Evolutionary conservation across 2,113 vertebrate genomes (phyloP).

Genomic region (Hemibagrus wyckioides): DNA sequence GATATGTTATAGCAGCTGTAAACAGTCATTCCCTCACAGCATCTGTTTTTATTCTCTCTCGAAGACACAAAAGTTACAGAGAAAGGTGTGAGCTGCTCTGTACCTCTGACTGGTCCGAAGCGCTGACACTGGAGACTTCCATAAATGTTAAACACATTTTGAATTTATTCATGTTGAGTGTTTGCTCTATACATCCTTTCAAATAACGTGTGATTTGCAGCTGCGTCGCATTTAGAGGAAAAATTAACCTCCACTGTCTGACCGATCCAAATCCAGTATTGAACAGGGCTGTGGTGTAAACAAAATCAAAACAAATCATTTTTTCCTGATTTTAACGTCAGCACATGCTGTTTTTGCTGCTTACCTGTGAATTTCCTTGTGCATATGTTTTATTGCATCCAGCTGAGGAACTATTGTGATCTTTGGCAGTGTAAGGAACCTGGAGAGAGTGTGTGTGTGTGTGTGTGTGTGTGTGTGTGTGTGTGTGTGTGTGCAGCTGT

Average conservation of each 20-base stretch:
- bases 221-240: neutral
- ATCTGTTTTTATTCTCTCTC: neutral
- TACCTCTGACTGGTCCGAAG: neutral
- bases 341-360: neutral
- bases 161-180: neutral
- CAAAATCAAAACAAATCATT: neutral
- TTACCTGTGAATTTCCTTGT: neutral
- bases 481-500: slow-evolving; percentile 26
- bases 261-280: neutral
- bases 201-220: neutral
- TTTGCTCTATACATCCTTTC: neutral
- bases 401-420: neutral
- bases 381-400: neutral
- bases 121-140: neutral
- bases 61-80: neutral
- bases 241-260: neutral
- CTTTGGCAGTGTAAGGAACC: slow-evolving; percentile 11
- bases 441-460: too few relatives aligned
- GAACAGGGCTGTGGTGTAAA: neutral
- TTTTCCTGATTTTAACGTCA: neutral
- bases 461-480: slow-evolving; percentile 11
- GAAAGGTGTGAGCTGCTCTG: neutral
- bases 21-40: neutral
- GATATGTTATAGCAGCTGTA: neutral
- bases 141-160: neutral